Percentiles rank a stretch among this genome's conserved stretches.
phyloP scores from a whole-genome alignment of 1,140 invertebrate genomes.

The Vanessa atalanta region DNA sequence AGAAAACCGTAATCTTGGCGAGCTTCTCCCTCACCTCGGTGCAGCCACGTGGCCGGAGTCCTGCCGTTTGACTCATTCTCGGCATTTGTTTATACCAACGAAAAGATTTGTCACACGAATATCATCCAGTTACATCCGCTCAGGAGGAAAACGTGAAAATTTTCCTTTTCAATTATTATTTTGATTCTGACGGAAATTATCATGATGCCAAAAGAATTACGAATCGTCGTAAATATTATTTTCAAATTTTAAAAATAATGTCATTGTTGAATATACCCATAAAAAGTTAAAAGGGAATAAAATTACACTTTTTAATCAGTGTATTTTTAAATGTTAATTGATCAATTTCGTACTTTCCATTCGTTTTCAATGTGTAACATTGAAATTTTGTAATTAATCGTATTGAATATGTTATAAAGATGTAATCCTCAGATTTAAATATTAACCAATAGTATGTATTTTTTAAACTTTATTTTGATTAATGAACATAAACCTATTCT shows the following conservation, averaged over 20 bases:
- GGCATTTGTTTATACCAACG: constrained; percentile 21
- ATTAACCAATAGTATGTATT: too few species aligned
- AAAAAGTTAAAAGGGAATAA: too few species aligned
- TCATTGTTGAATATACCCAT: too few species aligned
- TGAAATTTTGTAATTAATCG: not conserved
- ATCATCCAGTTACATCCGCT: constrained; percentile 17
- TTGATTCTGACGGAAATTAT: not conserved
- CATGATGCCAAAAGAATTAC: not conserved
- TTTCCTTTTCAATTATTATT: constrained; percentile 15
- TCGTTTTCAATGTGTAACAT: not conserved
- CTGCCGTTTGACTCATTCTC: constrained; percentile 48
- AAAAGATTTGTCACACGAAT: constrained; percentile 26
- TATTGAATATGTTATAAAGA: too few species aligned
- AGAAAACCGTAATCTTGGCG: constrained; percentile 65
- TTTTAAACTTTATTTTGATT: too few species aligned
- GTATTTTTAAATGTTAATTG: not conserved
- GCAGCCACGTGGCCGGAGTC: constrained; percentile 48
- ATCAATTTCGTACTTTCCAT: not conserved
- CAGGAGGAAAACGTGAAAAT: constrained; percentile 22
- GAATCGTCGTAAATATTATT: too few species aligned
- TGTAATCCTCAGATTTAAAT: too few species aligned
- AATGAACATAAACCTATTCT: not conserved
- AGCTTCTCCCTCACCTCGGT: constrained; percentile 38
- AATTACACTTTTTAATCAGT: too few species aligned
- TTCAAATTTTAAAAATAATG: not conserved